These are phyloP conservation scores for Spermophilus dauricus DNA, from an alignment of 2,113 vertebrate species.

Conservation along the genomic window DNA sequence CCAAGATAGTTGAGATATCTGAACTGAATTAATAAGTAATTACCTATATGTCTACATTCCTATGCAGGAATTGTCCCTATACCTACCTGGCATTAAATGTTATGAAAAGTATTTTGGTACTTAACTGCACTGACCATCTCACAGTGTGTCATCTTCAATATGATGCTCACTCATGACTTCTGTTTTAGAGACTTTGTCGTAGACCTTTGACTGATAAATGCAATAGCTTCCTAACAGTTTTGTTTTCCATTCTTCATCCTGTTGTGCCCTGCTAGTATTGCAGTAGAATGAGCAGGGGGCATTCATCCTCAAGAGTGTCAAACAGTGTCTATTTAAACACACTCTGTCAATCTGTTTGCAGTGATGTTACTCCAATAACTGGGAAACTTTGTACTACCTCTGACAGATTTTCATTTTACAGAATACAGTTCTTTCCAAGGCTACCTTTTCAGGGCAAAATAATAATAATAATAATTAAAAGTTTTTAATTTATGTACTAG, in stretches of 20 bases:
- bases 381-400: neutral
- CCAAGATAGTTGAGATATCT: neutral
- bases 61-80: neutral
- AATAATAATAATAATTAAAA: neutral
- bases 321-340: neutral
- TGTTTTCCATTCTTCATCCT: slow-evolving; percentile 31
- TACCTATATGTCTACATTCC: neutral
- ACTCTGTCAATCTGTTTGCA: neutral
- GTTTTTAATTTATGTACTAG: neutral
- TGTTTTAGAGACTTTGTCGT: slow-evolving; percentile 36
- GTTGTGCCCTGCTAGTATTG: slow-evolving; percentile 15
- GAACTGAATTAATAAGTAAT: neutral
- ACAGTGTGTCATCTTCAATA: neutral
- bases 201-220: slow-evolving; percentile 51
- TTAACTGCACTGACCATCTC: slow-evolving; percentile 1
- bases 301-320: neutral
- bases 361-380: neutral
- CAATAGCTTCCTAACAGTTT: slow-evolving; percentile 32
- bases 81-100: neutral
- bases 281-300: slow-evolving; percentile 36
- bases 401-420: slow-evolving; percentile 7
- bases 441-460: neutral
- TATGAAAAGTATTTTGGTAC: neutral
- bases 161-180: neutral
- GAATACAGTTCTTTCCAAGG: neutral